phyloP scores from a whole-genome alignment of 2,113 vertebrate genomes.

The Myocastor coypus region DNA sequence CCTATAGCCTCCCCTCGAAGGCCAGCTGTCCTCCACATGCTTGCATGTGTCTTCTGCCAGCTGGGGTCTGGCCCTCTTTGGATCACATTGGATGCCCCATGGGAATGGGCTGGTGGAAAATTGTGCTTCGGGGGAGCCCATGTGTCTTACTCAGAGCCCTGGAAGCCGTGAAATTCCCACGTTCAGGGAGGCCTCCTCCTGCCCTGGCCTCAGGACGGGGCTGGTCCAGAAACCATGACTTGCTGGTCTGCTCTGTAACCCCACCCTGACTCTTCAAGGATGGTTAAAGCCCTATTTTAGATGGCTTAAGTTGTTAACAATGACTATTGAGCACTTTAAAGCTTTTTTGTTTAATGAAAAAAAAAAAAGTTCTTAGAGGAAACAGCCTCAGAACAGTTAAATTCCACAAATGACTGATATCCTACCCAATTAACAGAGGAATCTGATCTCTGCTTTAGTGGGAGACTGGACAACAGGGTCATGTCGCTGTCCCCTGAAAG shows the following conservation, averaged over 20 bases:
- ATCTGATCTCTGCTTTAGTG: neutral
- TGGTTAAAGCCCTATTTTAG: neutral
- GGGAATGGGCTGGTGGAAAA: neutral
- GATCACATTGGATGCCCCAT: neutral
- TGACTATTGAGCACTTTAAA: neutral
- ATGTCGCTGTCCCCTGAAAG: neutral
- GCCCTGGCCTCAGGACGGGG: neutral
- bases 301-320: neutral
- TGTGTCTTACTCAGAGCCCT: neutral
- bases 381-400: neutral
- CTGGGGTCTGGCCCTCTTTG: neutral
- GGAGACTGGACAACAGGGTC: accelerated
- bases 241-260: too few relatives aligned
- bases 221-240: neutral
- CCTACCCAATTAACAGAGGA: neutral
- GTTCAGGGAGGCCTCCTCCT: neutral
- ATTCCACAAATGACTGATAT: neutral
- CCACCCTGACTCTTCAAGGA: neutral
- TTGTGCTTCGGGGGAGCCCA: neutral
- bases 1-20: neutral
- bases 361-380: neutral
- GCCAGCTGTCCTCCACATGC: too few relatives aligned
- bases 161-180: too few relatives aligned
- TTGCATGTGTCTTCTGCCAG: neutral
- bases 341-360: neutral